Evolutionary conservation across 2,888 invertebrate genomes (phyloP).

Genomic region (Meteorus cinctellus): DNA sequence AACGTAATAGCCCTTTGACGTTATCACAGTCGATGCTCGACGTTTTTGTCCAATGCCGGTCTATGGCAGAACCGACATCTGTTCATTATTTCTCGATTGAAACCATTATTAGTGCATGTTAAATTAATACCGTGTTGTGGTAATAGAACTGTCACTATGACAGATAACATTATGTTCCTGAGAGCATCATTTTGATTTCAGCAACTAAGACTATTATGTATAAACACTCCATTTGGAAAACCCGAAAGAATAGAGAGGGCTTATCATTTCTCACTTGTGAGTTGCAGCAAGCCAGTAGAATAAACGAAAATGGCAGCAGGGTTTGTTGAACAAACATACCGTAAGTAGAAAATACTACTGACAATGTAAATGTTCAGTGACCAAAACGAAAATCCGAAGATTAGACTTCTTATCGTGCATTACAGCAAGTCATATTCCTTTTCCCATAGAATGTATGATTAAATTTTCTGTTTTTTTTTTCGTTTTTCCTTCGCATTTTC

Average conservation of each 20-base stretch:
- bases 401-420: neutral
- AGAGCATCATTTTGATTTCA: neutral
- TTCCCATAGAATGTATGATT: neutral
- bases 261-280: neutral
- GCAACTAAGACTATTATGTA: neutral
- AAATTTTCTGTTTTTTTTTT: neutral
- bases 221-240: neutral
- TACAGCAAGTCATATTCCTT: neutral
- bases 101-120: no score
- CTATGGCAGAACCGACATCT: neutral
- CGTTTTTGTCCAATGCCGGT: neutral
- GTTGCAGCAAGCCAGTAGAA: neutral
- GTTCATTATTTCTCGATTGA: no score
- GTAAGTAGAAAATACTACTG: constrained; percentile 3
- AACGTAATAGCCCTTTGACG: neutral
- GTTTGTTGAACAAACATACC: constrained; percentile 5
- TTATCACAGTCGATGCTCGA: neutral
- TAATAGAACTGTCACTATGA: no score
- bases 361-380: neutral
- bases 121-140: no score
- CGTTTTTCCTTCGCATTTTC: no score
- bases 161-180: no score
- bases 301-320: constrained; percentile 1
- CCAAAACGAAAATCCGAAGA: constrained; percentile 6
- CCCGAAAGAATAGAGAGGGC: neutral